Percentiles rank a stretch among this genome's conserved stretches.
Evolutionary conservation across 2,797 vertebrate genomes (phyloP).

Genomic region (Apogon talboti): DNA sequence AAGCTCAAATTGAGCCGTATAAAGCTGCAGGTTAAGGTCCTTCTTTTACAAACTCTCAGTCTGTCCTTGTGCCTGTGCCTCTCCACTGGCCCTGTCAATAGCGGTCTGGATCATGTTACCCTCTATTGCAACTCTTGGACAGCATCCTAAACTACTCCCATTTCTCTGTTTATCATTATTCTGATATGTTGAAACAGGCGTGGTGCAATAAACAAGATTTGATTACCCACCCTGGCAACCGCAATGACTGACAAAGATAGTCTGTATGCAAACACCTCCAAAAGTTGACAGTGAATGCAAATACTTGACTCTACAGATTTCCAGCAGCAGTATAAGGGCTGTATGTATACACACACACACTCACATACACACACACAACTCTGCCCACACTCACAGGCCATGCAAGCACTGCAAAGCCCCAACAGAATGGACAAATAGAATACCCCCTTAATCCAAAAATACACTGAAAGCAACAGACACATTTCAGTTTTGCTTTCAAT

Average conservation of each 20-base stretch:
- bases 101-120: conserved; percentile 70
- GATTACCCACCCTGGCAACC: conserved; percentile 80
- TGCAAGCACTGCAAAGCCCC: conserved; percentile 46
- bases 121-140: conserved; percentile 75
- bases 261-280: conserved; percentile 73
- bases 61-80: conserved; percentile 70
- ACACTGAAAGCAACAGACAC: conserved; percentile 54
- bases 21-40: conserved; percentile 41
- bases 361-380: conserved; percentile 30
- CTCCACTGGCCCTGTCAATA: conserved; percentile 69
- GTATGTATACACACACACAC: conserved; percentile 20
- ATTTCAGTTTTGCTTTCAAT: conserved; percentile 35
- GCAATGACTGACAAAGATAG: conserved; percentile 63
- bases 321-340: conserved; percentile 46
- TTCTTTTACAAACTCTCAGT: conserved; percentile 49
- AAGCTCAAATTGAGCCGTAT: conserved; percentile 20
- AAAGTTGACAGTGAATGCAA: conserved; percentile 72
- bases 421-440: conserved; percentile 63
- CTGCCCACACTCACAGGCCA: conserved; percentile 37
- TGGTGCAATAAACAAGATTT: conserved; percentile 81
- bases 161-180: conserved; percentile 80
- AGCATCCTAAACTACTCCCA: conserved; percentile 71
- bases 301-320: conserved; percentile 68
- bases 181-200: conserved; percentile 82
- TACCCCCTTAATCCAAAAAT: conserved; percentile 56